These are phyloP conservation scores for Catharus bicknelli DNA, from an alignment of 2,113 vertebrate species.

Conservation along the genomic window DNA sequence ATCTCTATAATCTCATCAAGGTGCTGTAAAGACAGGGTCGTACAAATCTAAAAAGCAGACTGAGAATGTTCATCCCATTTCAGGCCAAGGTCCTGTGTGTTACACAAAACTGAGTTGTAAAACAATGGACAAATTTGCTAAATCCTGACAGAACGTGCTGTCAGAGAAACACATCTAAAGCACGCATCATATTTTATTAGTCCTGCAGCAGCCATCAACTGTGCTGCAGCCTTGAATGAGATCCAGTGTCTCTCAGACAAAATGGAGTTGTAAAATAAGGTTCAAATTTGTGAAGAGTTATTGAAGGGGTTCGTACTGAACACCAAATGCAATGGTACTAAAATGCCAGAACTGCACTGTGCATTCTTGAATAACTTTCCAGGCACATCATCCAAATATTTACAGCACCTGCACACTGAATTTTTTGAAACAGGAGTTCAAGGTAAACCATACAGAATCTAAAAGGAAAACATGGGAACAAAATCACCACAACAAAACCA, in stretches of 20 bases:
- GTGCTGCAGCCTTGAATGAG: neutral
- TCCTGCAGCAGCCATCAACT: neutral
- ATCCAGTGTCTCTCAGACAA: neutral
- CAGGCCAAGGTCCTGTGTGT: neutral
- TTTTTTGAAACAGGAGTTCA: neutral
- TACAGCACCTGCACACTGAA: neutral
- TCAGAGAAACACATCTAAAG: neutral
- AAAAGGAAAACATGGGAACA: neutral
- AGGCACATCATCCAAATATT: neutral
- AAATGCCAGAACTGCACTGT: neutral
- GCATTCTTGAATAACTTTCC: neutral
- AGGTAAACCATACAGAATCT: neutral
- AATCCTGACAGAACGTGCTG: neutral
- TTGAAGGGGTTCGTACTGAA: neutral
- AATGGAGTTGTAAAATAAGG: slow-evolving; percentile 2
- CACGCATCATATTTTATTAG: neutral
- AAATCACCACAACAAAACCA: neutral
- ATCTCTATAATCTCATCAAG: neutral
- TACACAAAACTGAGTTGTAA: neutral
- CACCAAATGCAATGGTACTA: neutral
- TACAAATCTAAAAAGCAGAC: neutral
- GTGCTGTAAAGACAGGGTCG: neutral
- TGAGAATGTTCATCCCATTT: neutral
- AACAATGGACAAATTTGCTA: neutral
- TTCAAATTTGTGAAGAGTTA: slow-evolving; percentile 6